Base-by-base conservation (phyloP, 2,888 invertebrate genomes). In the Meganola albula region DNA sequence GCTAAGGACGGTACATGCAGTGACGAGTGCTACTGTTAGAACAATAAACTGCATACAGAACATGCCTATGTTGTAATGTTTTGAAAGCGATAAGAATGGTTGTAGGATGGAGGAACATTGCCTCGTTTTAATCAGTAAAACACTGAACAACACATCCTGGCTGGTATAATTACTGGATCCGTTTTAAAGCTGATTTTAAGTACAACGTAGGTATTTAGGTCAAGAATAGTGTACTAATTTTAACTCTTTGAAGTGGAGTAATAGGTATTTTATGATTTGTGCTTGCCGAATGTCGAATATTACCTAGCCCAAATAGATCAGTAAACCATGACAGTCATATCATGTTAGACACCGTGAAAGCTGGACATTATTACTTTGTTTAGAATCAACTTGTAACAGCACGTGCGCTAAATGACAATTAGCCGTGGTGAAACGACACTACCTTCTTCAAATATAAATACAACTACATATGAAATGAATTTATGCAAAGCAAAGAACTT, bases 371-470 rank as follows among this genome's bases (percentile, higher is more conserved):
- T 72, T 71, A 72, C 76, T 77, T 79, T 80, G 77, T 83, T 73
- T 69, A 63, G 62, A 63, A 62, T 58, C 60, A 57, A 54, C 60
- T 55, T 54, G 34, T 59, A 65, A 58, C 61, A 68, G 57, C 64
- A 71, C 78, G 80, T 74, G 82, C 65, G 63, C 72, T 59, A 76
- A 80, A 79, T 83, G 67, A 74, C 74, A 82, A 84, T 67, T 57
- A 76, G 66, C 70, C 67, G 68, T 68, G 64, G 67, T 72, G 74
- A 76, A 74, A 78, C 63, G 62, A 78, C 63, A 63, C 61, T 53
- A 57, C 52, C 45, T 47, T 48, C 47, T 48, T 56, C 58, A 61
- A 65, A 67, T 59, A 48, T 52, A 54, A 59, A 59, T 52, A 48
- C 31, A 40, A 39, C 42, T 33, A 43, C 43, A 31, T 31, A 20